These are phyloP conservation scores for Apis florea DNA, from an alignment of 1,140 invertebrate genomes.

Conservation along the genomic window DNA sequence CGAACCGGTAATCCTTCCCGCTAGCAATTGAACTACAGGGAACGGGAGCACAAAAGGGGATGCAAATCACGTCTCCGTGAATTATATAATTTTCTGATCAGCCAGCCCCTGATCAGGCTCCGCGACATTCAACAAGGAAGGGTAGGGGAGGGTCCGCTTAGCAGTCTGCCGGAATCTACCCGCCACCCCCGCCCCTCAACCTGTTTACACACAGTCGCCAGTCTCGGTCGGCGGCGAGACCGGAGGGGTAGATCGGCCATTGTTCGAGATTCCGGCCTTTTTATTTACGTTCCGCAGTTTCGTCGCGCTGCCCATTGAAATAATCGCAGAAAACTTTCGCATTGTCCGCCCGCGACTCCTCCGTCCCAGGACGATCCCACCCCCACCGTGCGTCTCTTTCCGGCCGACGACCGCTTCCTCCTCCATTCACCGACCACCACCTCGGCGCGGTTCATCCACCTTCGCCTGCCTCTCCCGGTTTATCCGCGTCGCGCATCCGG, in stretches of 20 bases:
- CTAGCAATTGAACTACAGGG: not conserved
- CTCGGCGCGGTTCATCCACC: constrained; percentile 53
- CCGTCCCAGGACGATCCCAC: constrained; percentile 57
- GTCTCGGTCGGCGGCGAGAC: constrained; percentile 3
- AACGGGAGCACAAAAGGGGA: not conserved
- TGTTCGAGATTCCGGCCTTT: constrained; percentile 39
- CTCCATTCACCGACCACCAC: constrained; percentile 37
- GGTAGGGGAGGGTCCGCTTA: not conserved
- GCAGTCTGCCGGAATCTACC: not conserved
- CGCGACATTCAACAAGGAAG: not conserved
- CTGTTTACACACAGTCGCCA: constrained; percentile 51
- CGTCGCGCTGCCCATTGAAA: constrained; percentile 48
- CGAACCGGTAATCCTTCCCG: not conserved
- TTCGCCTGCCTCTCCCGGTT: constrained; percentile 3
- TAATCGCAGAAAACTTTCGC: constrained; percentile 50
- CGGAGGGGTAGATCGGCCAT: constrained; percentile 31
- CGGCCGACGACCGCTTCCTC: not conserved
- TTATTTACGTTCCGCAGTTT: constrained; percentile 49
- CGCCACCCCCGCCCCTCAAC: not conserved
- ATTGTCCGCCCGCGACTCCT: constrained; percentile 52
- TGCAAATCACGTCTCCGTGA: not conserved
- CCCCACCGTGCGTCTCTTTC: constrained; percentile 35
- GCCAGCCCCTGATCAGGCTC: constrained; percentile 1
- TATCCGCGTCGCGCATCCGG: not conserved
- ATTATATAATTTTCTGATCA: constrained; percentile 33